Percentiles rank a stretch among this genome's conserved stretches.
Conservation (phyloP, 2,797 vertebrate species). For the Buphagus erythrorhynchus region DNA sequence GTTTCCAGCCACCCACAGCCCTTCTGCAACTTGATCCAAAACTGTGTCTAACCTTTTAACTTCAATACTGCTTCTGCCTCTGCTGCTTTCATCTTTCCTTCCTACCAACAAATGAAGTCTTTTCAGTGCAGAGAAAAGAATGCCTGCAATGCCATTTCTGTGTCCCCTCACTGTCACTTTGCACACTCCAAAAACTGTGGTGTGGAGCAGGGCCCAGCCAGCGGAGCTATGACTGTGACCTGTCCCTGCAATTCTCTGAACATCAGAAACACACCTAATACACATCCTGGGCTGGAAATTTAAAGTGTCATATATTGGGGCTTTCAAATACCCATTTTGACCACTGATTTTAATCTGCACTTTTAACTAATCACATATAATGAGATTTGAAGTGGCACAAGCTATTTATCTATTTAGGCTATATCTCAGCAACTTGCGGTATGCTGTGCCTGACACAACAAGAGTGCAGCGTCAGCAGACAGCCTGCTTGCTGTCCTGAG, state of each 20-base stretch:
- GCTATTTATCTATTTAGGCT: background rate
- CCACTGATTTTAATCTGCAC: background rate
- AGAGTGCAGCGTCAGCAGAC: background rate
- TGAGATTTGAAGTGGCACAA: background rate
- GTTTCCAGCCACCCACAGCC: background rate
- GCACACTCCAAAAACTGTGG: background rate
- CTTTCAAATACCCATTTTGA: background rate
- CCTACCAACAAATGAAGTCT: background rate
- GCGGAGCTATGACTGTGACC: background rate
- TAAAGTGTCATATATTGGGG: background rate
- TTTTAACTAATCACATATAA: background rate
- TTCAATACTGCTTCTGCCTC: too few relatives aligned
- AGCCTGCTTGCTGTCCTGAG: accelerated
- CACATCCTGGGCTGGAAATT: background rate
- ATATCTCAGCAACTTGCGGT: accelerated
- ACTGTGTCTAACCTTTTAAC: background rate
- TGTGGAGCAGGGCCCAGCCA: background rate
- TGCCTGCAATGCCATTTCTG: background rate
- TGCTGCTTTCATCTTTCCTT: background rate
- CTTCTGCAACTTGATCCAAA: background rate
- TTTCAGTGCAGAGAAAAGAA: background rate
- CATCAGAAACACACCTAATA: background rate
- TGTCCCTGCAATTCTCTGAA: background rate
- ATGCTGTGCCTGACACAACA: accelerated
- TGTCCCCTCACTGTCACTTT: background rate